Percentiles rank a stretch among this genome's conserved stretches.
These are phyloP conservation scores for Alaudala cheleensis DNA, from an alignment of 2,113 vertebrate genomes.

Conservation along the genomic window DNA sequence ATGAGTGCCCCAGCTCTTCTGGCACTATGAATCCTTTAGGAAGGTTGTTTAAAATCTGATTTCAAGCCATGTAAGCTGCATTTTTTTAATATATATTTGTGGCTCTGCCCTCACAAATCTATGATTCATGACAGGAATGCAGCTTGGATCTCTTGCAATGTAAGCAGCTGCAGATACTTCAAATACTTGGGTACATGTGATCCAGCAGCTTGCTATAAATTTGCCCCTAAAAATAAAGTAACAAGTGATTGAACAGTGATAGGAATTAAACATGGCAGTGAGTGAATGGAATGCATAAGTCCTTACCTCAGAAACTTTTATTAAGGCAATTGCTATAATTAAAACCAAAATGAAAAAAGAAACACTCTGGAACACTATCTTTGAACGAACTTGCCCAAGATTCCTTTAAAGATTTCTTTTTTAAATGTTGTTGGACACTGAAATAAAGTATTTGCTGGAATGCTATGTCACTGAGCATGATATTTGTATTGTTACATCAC, in stretches of 20 bases:
- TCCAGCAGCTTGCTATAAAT: conserved; percentile 81
- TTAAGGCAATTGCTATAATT: conserved; percentile 76
- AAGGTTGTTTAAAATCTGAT: conserved; percentile 11
- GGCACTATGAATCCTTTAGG: not conserved
- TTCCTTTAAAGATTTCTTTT: conserved; percentile 10
- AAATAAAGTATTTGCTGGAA: conserved; percentile 24
- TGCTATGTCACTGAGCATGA: conserved; percentile 20
- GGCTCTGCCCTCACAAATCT: conserved; percentile 72
- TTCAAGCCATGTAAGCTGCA: conserved; percentile 30
- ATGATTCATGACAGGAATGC: conserved; percentile 83
- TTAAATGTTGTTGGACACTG: not conserved
- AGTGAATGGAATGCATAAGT: conserved; percentile 78
- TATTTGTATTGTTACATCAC: conserved; percentile 62
- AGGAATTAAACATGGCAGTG: conserved; percentile 77
- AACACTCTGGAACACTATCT: conserved; percentile 42
- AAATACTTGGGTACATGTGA: conserved; percentile 83
- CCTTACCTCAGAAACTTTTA: conserved; percentile 78
- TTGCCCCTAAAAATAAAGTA: conserved; percentile 86
- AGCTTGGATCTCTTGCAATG: conserved; percentile 81
- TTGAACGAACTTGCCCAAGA: conserved; percentile 32
- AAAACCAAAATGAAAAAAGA: conserved; percentile 61
- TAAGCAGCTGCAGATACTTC: conserved; percentile 85
- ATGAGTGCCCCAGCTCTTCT: not conserved
- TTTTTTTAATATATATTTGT: conserved; percentile 67
- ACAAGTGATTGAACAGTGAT: conserved; percentile 82